Percentiles rank a stretch among this genome's conserved stretches.
Conservation (phyloP, 2,113 vertebrate species). For the Paradoxurus hermaphroditus region DNA sequence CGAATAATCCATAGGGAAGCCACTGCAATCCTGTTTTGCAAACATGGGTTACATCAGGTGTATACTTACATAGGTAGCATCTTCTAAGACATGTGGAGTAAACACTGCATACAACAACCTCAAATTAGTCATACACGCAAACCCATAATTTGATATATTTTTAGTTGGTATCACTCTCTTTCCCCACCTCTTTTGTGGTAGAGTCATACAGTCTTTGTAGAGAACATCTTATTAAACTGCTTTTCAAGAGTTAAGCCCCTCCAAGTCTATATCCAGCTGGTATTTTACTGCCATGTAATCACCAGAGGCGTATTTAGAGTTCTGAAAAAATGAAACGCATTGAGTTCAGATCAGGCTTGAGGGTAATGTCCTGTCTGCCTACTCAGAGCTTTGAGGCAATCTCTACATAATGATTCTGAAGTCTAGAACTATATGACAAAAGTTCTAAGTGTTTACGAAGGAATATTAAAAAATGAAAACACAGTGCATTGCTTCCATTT, state of each 20-base stretch:
- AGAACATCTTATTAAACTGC: slow-evolving; percentile 52
- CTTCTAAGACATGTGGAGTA: not conserved
- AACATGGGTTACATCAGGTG: not conserved
- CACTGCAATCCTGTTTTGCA: not conserved
- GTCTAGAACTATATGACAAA: not conserved
- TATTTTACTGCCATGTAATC: not conserved
- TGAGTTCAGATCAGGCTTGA: not conserved
- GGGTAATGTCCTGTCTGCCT: not conserved
- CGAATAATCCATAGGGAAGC: not conserved
- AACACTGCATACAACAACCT: not conserved
- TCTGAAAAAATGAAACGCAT: not conserved
- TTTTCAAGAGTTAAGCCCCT: slow-evolving; percentile 18
- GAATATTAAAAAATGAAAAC: not conserved
- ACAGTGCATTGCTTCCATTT: not conserved
- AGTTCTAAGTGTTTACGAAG: not conserved
- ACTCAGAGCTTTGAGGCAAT: not conserved
- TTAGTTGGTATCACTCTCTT: slow-evolving; percentile 23
- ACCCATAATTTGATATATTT: slow-evolving; percentile 14
- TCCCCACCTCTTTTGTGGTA: not conserved
- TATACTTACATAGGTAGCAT: not conserved
- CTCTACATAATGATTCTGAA: not conserved
- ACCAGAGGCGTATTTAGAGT: not conserved
- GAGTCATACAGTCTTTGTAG: not conserved
- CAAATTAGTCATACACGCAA: not conserved
- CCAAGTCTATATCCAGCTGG: not conserved